phyloP scores from a whole-genome alignment of 2,797 vertebrate genomes.

The Halcyon badia region DNA sequence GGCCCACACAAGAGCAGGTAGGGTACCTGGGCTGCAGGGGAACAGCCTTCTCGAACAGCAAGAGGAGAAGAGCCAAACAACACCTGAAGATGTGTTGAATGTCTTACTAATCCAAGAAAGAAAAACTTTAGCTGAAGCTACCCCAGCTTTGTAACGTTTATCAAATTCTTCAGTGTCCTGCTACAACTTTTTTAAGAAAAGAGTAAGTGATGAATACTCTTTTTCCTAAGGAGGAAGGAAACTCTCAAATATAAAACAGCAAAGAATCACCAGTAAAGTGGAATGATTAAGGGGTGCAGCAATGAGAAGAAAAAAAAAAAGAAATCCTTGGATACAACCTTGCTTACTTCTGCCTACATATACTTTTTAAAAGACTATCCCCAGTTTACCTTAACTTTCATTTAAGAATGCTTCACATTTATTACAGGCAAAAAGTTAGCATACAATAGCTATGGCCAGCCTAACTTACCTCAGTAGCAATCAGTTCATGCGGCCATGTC shows the following conservation, averaged over 20 bases:
- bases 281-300: neutral
- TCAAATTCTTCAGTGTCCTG: neutral
- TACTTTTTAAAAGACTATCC: neutral
- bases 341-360: neutral
- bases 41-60: neutral
- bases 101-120: neutral
- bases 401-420: neutral
- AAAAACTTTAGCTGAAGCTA: neutral
- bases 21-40: neutral
- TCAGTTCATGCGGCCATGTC: neutral
- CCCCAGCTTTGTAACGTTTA: neutral
- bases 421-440: neutral
- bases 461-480: neutral
- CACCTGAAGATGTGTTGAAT: neutral
- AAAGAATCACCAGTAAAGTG: neutral
- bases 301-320: neutral
- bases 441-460: neutral
- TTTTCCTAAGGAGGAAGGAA: neutral
- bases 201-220: neutral
- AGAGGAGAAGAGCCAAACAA: neutral
- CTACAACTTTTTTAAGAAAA: neutral
- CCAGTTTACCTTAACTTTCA: neutral
- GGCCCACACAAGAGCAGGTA: too few species aligned
- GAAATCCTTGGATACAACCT: accelerated
- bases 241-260: neutral